These are phyloP conservation scores for Morbakka virulenta DNA, from an alignment of 30 jellyfish, hydroid and myxozoan species.

Conservation along the genomic window DNA sequence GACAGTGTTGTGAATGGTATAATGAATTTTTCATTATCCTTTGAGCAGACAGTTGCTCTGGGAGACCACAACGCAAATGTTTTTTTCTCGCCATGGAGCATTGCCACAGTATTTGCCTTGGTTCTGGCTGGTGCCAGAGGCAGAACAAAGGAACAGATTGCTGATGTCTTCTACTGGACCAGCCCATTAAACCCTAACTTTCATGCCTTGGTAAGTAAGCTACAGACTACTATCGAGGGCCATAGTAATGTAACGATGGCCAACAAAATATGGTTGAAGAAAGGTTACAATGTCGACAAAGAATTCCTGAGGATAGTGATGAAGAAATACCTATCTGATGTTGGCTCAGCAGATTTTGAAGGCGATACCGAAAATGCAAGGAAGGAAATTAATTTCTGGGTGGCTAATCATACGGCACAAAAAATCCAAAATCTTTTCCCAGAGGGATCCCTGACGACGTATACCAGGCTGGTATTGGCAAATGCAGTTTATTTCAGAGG, in stretches of 20 bases:
- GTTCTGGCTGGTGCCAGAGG: conserved; percentile 71
- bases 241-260: conserved; percentile 45
- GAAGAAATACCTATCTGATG: conserved; percentile 7
- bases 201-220: no score
- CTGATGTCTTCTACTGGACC: conserved; percentile 6
- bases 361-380: conserved; percentile 14
- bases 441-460: conserved; percentile 33
- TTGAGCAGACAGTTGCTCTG: no score
- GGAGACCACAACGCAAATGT: conserved; percentile 45
- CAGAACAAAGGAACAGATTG: conserved; percentile 43
- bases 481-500: conserved; percentile 83
- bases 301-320: conserved; percentile 3
- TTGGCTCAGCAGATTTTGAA: conserved; percentile 42
- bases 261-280: conserved; percentile 41
- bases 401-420: conserved; percentile 36
- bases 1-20: no score
- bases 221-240: conserved; percentile 10
- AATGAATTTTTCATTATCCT: no score
- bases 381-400: conserved; percentile 57
- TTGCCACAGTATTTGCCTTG: conserved; percentile 52
- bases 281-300: conserved; percentile 11
- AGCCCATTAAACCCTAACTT: not conserved
- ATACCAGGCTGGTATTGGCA: conserved; percentile 52
- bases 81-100: conserved; percentile 56
- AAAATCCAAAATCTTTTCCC: conserved; percentile 42